Evolutionary conservation across 2,113 vertebrate species (phyloP).

Genomic region (Ammodytes dubius): DNA sequence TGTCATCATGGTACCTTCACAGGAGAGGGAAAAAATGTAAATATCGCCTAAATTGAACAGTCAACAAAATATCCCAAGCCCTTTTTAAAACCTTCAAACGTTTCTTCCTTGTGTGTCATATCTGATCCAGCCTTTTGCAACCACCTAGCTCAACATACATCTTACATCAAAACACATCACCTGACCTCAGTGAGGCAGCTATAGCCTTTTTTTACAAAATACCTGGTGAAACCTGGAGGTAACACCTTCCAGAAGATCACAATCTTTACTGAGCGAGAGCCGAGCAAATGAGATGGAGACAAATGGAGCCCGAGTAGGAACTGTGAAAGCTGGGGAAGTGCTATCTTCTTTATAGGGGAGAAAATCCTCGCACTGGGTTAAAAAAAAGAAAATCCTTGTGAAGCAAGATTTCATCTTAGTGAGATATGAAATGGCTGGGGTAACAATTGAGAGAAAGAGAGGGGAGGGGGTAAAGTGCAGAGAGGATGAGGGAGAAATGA

Average conservation of each 20-base stretch:
- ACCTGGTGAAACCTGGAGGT: not conserved
- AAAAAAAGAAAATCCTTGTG: slow-evolving; percentile 47
- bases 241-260: not conserved
- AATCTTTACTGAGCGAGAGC: not conserved
- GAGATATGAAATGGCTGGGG: slow-evolving; percentile 60
- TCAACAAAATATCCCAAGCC: not conserved
- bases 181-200: slow-evolving; percentile 15
- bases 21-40: slow-evolving; percentile 24
- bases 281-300: not conserved
- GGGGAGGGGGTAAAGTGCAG: slow-evolving; percentile 12
- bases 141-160: not conserved
- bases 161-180: slow-evolving; percentile 12
- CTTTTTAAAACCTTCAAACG: not conserved
- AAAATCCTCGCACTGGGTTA: slow-evolving; percentile 30
- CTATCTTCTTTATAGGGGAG: slow-evolving; percentile 13
- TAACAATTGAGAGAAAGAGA: slow-evolving; percentile 41
- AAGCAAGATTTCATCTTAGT: slow-evolving; percentile 55
- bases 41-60: not conserved
- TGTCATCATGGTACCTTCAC: slow-evolving; percentile 34
- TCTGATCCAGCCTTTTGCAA: not conserved
- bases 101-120: not conserved
- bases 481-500: slow-evolving; percentile 9
- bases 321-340: slow-evolving; percentile 9
- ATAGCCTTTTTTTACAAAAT: not conserved
- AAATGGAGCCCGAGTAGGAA: slow-evolving; percentile 21